A percentile compares a stretch with the other conserved stretches of the same genome.
Evolutionary conservation across 1,140 invertebrate genomes (phyloP).

Genomic region (Semibalanus balanoides): DNA sequence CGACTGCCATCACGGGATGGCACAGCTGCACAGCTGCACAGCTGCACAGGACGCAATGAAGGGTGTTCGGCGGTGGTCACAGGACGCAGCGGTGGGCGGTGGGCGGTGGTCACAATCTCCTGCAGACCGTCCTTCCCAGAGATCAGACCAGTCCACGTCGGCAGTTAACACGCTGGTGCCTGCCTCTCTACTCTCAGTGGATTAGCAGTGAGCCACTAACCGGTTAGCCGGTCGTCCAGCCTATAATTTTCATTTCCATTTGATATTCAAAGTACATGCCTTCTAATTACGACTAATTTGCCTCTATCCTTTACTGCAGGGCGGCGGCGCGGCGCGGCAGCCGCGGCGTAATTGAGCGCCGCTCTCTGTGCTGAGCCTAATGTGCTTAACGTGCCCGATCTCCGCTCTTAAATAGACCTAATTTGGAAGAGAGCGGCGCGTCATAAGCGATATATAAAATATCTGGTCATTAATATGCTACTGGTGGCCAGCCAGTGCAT

Average conservation of each 20-base stretch:
- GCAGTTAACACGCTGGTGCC: neutral
- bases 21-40: no score
- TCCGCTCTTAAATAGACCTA: neutral
- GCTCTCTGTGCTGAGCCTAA: neutral
- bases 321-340: no score
- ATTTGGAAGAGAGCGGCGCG: neutral
- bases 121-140: no score
- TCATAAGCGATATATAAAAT: conserved; percentile 3
- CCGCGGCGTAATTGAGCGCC: neutral
- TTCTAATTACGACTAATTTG: neutral
- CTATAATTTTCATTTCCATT: conserved; percentile 3
- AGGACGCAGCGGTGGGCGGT: no score
- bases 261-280: conserved; percentile 2
- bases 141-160: no score
- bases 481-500: neutral
- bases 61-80: no score
- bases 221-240: neutral
- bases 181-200: neutral
- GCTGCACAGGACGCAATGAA: no score
- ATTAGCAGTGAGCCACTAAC: neutral
- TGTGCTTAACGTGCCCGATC: neutral
- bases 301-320: neutral
- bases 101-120: no score
- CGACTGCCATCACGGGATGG: no score
- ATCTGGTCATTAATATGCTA: neutral